These are phyloP conservation scores for Rhodophaea formosa DNA, from an alignment of 2,888 invertebrate genomes.

Conservation along the genomic window DNA sequence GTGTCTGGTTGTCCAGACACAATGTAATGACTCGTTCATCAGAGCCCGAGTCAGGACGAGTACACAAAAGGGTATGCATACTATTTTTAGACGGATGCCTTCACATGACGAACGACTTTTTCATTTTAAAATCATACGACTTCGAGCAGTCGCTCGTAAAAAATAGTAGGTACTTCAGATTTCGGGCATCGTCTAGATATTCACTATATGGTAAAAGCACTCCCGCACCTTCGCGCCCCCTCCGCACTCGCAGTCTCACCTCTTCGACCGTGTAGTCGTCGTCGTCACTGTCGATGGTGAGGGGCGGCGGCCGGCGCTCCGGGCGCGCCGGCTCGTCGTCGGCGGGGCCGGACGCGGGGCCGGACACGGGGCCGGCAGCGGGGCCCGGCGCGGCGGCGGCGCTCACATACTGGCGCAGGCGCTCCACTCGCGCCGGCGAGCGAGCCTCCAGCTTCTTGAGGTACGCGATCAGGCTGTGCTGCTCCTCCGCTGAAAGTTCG, in stretches of 20 bases:
- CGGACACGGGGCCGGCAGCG: slow-evolving; percentile 13
- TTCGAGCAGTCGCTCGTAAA: too few relatives aligned
- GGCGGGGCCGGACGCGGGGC: too few relatives aligned
- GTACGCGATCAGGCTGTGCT: slow-evolving; percentile 90
- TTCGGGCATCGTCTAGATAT: neutral
- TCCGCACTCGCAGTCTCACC: slow-evolving; percentile 46
- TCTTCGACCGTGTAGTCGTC: slow-evolving; percentile 93
- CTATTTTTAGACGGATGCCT: too few relatives aligned
- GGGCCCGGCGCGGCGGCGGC: slow-evolving; percentile 42
- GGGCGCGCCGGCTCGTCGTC: neutral
- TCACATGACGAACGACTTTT: too few relatives aligned
- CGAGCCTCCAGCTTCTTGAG: slow-evolving; percentile 89
- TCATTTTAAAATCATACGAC: too few relatives aligned
- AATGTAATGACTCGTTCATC: too few relatives aligned
- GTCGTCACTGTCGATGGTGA: slow-evolving; percentile 83
- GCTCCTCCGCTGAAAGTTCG: slow-evolving; percentile 89
- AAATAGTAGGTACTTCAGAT: too few relatives aligned
- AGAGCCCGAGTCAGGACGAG: too few relatives aligned
- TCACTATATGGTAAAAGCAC: neutral
- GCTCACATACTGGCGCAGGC: slow-evolving; percentile 88
- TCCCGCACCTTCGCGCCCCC: neutral
- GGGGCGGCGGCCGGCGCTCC: slow-evolving; percentile 24
- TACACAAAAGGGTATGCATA: too few relatives aligned
- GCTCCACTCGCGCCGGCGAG: slow-evolving; percentile 89
- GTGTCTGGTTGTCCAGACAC: too few relatives aligned